Base-by-base conservation (phyloP, 2,113 vertebrate species). In the Epinephelus cyanopodus region DNA sequence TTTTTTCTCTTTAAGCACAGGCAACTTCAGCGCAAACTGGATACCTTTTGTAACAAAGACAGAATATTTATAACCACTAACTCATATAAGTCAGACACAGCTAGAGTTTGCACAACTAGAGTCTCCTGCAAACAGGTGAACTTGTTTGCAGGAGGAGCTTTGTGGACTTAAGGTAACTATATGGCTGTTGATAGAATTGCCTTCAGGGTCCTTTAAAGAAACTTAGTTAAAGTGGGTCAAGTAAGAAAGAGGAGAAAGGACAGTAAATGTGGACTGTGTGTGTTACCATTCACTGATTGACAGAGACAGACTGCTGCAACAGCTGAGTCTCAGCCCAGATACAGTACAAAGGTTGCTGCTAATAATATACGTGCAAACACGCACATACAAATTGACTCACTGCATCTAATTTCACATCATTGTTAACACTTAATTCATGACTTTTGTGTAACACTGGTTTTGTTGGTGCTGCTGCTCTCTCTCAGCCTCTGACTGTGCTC, bases 291-390 rank as follows among this genome's bases (percentile, higher is more conserved):
- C 17, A 18, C 7, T 93, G 94, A 95, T 52, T 90, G 94, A 94
- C 92, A 95, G 87, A 85, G 76, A 86, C 93, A 93, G 90, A 79
- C 83, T 39, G 61, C 29, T 70, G 37, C 69, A 80, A 77, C 95
- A 94, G 95, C 93, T 95, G 93, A 92, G 67, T 82, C 83, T 90
- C 80, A 91, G 82, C 74, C 19, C 77, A 69, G 83, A 88, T 87
- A 80, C 87, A 87, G 86, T 52, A 82, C 84, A 92, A 89, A 93
- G 90, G 94, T 95, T 92, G 91, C 18, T 58, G 74, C 93, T 95
- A 95, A 89, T 93, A 93, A 93, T 94, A 95, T 74, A 77, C 65
- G 45, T 19, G 37, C 39, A 81, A 17, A 72, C 15, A 68, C 25
- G n/a, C 45, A 57, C 8, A 72, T 18, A 73, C 67, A 65, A 50